Evolutionary conservation across 2,797 vertebrate genomes (phyloP), one percentile per base, ranked within the genome.

Genomic region (Taeniopygia guttata): DNA sequence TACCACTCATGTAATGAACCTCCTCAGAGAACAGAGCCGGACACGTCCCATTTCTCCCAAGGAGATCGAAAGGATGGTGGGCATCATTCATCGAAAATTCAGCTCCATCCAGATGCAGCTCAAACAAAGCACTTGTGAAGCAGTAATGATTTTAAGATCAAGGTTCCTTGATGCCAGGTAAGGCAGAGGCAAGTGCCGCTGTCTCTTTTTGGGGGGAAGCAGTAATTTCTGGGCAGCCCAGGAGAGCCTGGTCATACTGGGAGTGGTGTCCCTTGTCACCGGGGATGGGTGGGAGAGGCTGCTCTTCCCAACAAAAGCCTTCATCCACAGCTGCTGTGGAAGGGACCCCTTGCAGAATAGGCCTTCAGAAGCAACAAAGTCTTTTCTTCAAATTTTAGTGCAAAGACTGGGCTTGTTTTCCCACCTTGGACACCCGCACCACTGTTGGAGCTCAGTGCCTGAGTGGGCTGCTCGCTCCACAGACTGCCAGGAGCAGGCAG

Each of bases 1-100:
- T 96, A 99, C 99, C 43, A 99, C 99, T 95, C 99, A 99, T 32
- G 99, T 99, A 98, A 99, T 99, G 99, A 99, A 99, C 98, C 98
- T 99, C 96, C 98, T 99, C 97, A 98, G 99, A 98, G 99, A 99
- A 95, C 99, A 99, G 98, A 99, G 99, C 91, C 99, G 99, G 97
- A 99, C 99, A 89, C 98, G 99, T 95, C 99, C 99, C 97, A 99
- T 99, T 98, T 99, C 99, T 69, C 99, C 99, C 91, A 99, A 99
- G 98, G 99, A 99, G 98, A 99, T 99, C 23, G 99, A 99, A 95
- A 98, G 99, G 97, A 99, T 99, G 99, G 99, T 99, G 97, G 98
- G 98, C 97, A 99, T 99, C 97, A 99, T 99, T 96, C 99, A 99
- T 97, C 97, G 98, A 96, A 99, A 99, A 89, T 99, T 99, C 98